Evolutionary conservation across 2,888 invertebrate genomes (phyloP).

Genomic region (Linnaemya tessellans): DNA sequence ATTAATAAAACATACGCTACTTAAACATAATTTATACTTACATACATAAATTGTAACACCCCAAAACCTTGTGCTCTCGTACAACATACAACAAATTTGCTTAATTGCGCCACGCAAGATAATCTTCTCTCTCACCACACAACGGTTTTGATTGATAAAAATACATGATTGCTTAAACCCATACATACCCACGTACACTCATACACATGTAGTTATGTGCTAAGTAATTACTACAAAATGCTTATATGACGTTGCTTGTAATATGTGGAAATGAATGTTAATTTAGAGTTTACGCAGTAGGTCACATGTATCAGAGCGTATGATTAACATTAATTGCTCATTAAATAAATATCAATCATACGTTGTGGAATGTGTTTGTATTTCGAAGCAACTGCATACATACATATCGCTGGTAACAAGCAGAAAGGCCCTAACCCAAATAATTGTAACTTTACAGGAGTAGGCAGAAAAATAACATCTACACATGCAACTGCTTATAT

Average conservation of each 20-base stretch:
- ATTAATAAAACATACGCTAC: background rate
- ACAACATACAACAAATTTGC: constrained; percentile 16
- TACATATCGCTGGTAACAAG: too few relatives aligned
- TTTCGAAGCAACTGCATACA: background rate
- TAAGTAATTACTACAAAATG: background rate
- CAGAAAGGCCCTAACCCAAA: too few relatives aligned
- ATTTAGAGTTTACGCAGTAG: background rate
- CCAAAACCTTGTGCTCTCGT: background rate
- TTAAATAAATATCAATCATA: constrained; percentile 52
- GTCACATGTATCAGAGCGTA: constrained; percentile 31
- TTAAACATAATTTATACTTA: background rate
- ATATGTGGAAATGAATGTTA: constrained; percentile 2
- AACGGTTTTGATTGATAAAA: constrained; percentile 11
- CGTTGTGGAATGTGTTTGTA: background rate
- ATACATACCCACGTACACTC: too few relatives aligned
- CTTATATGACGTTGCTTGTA: background rate
- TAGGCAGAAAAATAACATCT: too few relatives aligned
- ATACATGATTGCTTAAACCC: background rate
- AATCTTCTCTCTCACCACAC: background rate
- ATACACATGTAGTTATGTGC: background rate
- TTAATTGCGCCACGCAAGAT: background rate
- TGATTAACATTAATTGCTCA: constrained; percentile 56
- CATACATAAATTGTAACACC: background rate
- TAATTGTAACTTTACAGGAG: too few relatives aligned
- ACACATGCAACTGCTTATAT: too few relatives aligned